Evolutionary conservation across 2,113 vertebrate species (phyloP), one percentile per base, ranked within the genome.

Genomic region (Tenebrosternarchus preto): DNA sequence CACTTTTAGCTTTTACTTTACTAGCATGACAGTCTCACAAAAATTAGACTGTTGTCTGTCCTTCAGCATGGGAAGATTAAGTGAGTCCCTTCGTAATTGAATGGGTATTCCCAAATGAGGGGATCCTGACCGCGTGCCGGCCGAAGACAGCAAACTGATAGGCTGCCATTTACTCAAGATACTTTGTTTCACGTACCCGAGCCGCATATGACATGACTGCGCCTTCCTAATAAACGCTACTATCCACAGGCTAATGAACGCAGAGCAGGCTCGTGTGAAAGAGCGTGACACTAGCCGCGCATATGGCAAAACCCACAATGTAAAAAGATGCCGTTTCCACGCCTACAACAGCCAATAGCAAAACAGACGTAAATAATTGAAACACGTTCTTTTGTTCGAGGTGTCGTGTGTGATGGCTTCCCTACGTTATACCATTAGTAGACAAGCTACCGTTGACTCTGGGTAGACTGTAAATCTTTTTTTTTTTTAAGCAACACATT

Each of bases 381-480:
- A 72, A 68, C 43, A 29, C 71, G 20, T 3, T 67, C 71, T 81
- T 81, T 55, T 73, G 77, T 75, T 66, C 46, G 20, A 43, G 57
- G 64, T 43, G 61, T 17, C 61, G 29, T 33, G 7, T 64, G 53
- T 66, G 74, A 72, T 72, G 56, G 43, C 67, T 33, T 73, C 50
- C 50, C 0, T 22, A n/a, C 67, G 39, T 22, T 33, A 22, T 24
- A 9, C 69, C 69, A 15, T 25, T 29, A 71, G 22, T 22, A 0
- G 5, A 57, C 36, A 17, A 61, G 24, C 4, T 11, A 31, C 17
- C 29, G 29, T 36, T 8, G 20, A n/a, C 17, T 64, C 25, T 16
- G 12, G 15, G 25, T 25, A 27, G 5, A 19, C 27, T 19, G 27
- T 17, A 64, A 29, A 11, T 31, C 9, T 9, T 0, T 33, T 29